phyloP scores from a whole-genome alignment of 2,113 vertebrate species.

The Nothocercus nigrocapillus region DNA sequence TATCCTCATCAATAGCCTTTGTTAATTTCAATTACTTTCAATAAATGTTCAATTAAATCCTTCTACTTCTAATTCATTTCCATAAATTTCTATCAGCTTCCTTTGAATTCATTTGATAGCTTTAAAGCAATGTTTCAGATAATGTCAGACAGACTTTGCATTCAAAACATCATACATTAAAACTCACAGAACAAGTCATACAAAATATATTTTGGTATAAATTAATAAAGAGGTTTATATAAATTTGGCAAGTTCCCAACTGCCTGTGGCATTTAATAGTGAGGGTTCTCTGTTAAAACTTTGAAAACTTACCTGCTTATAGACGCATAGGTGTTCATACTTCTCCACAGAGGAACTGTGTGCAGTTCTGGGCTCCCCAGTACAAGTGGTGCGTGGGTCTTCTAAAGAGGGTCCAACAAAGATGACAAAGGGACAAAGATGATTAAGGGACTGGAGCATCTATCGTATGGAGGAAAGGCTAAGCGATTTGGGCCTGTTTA shows the following conservation, averaged over 20 bases:
- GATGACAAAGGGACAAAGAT: no score
- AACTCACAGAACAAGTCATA: background rate
- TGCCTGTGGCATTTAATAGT: background rate
- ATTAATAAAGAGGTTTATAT: background rate
- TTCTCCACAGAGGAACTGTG: background rate
- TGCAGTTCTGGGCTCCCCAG: no score
- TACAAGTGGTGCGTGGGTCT: no score
- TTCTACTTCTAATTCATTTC: slow-evolving; percentile 49
- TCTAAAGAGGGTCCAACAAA: no score
- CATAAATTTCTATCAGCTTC: slow-evolving; percentile 34
- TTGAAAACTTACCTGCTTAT: background rate
- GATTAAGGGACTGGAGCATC: no score
- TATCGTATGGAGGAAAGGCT: no score
- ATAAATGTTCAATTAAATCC: slow-evolving; percentile 60
- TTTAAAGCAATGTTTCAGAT: background rate
- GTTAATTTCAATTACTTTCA: slow-evolving; percentile 71
- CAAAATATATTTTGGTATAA: background rate
- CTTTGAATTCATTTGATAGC: background rate
- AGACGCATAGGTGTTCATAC: rapidly evolving
- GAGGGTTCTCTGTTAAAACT: background rate
- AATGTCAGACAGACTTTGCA: background rate
- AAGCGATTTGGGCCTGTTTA: no score
- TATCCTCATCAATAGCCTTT: slow-evolving; percentile 39
- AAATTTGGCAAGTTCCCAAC: background rate
- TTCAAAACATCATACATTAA: background rate